Percentiles rank a stretch among this genome's conserved stretches.
These are phyloP conservation scores for Nomada lathburiana DNA, from an alignment of 2,888 invertebrate genomes.

Conservation along the genomic window DNA sequence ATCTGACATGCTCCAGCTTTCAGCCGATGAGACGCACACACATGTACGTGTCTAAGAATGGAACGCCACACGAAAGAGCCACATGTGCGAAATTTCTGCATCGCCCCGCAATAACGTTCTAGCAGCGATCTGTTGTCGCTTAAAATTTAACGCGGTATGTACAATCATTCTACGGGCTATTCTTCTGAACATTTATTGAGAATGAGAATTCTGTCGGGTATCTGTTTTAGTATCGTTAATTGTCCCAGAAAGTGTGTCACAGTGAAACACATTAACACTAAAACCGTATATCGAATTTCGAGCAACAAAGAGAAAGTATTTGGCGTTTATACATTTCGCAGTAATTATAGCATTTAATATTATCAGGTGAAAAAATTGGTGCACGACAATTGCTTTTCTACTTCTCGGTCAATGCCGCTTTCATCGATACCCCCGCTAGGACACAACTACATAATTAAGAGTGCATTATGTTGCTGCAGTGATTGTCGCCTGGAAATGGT, in stretches of 20 bases:
- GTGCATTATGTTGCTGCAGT: neutral
- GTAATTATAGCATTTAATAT: conserved; percentile 34
- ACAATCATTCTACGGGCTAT: too few relatives aligned
- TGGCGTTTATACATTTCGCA: neutral
- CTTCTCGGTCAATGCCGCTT: conserved; percentile 50
- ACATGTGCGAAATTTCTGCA: conserved; percentile 11
- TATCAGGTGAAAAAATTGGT: conserved; percentile 16
- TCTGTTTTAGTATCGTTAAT: too few relatives aligned
- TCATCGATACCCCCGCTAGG: conserved; percentile 14
- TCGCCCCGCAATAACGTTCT: neutral
- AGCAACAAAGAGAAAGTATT: conserved; percentile 14
- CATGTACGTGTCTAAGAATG: conserved; percentile 3
- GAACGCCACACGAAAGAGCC: conserved; percentile 1
- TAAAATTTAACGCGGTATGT: neutral
- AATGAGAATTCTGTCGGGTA: too few relatives aligned
- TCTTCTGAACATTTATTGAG: too few relatives aligned
- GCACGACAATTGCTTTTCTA: conserved; percentile 9
- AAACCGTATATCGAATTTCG: conserved; percentile 8
- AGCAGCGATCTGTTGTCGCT: neutral
- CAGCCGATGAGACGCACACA: neutral
- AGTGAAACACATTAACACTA: too few relatives aligned
- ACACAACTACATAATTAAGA: conserved; percentile 27
- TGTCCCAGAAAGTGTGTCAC: too few relatives aligned
- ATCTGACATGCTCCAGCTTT: conserved; percentile 16
- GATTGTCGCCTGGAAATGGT: neutral